Conservation (phyloP, 2,113 vertebrate genomes). For the Elephantulus edwardii region DNA sequence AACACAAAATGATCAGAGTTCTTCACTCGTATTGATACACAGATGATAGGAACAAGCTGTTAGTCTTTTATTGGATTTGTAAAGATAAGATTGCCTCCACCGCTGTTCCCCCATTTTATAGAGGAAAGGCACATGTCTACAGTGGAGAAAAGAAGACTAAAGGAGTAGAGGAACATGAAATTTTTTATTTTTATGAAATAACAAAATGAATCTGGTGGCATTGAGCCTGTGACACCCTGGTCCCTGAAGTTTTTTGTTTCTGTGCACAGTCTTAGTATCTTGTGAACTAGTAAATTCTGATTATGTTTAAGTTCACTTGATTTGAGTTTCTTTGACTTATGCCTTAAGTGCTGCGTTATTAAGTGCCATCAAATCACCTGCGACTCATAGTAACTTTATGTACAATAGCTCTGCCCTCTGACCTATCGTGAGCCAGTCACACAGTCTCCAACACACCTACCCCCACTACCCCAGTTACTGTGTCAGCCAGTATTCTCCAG, state of each 20-base stretch:
- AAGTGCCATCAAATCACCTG: too few relatives aligned
- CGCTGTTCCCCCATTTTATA: too few relatives aligned
- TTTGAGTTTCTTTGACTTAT: slow-evolving; percentile 41
- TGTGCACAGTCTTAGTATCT: not conserved
- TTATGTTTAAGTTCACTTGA: slow-evolving; percentile 16
- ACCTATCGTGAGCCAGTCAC: too few relatives aligned
- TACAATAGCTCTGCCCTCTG: too few relatives aligned
- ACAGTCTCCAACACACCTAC: too few relatives aligned
- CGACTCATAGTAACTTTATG: too few relatives aligned
- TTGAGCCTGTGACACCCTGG: not conserved
- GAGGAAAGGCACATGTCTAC: not conserved
- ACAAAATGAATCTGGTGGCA: not conserved
- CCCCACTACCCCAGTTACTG: too few relatives aligned
- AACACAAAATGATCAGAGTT: not conserved
- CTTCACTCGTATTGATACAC: not conserved
- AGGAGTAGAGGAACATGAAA: not conserved
- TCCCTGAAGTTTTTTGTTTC: slow-evolving; percentile 39
- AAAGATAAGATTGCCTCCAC: not conserved
- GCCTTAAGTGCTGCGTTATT: slow-evolving; percentile 17
- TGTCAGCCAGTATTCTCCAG: too few relatives aligned
- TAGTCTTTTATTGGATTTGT: slow-evolving; percentile 7
- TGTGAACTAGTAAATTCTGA: slow-evolving; percentile 23
- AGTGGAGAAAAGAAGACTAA: slow-evolving; percentile 46
- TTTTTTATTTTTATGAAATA: too few relatives aligned
- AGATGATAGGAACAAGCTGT: not conserved